These are phyloP conservation scores for Drosophila picticornis DNA, from an alignment of 2,888 invertebrate species.

Conservation along the genomic window DNA sequence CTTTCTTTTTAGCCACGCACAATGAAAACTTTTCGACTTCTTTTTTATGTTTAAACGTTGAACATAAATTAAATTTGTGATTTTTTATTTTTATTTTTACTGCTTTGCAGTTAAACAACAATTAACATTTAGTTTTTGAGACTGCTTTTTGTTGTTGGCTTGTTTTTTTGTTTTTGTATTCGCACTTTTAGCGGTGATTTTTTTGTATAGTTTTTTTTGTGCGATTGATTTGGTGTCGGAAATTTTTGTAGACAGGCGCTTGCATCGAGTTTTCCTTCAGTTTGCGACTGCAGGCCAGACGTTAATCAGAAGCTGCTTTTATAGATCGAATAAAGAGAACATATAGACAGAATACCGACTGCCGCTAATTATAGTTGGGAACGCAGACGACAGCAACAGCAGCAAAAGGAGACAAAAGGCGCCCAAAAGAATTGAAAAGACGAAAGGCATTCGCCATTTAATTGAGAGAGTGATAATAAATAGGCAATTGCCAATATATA, in stretches of 20 bases:
- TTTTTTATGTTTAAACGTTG: slow-evolving; percentile 52
- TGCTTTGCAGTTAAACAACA: slow-evolving; percentile 45
- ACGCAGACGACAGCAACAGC: slow-evolving; percentile 22
- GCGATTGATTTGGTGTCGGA: slow-evolving; percentile 11
- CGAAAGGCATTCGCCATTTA: slow-evolving; percentile 58
- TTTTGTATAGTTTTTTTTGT: slow-evolving; percentile 14
- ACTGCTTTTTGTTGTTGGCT: slow-evolving; percentile 9
- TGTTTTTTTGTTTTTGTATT: slow-evolving; percentile 5
- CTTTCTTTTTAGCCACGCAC: slow-evolving; percentile 74
- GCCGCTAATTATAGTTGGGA: slow-evolving; percentile 55
- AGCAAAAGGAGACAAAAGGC: slow-evolving; percentile 11
- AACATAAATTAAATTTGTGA: slow-evolving; percentile 61
- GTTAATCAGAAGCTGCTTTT: slow-evolving; percentile 48
- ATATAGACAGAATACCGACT: slow-evolving; percentile 16
- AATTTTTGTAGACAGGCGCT: slow-evolving; percentile 44
- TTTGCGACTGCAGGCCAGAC: slow-evolving; percentile 52
- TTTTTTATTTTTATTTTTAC: slow-evolving; percentile 15
- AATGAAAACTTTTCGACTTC: slow-evolving; percentile 43
- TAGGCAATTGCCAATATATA: slow-evolving; percentile 6
- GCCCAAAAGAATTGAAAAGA: slow-evolving; percentile 9
- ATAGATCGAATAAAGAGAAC: slow-evolving; percentile 31
- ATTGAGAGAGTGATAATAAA: slow-evolving; percentile 26
- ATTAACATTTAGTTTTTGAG: slow-evolving; percentile 56
- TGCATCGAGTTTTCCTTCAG: slow-evolving; percentile 57
- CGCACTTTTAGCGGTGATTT: slow-evolving; percentile 53